Evolutionary conservation across 2,888 invertebrate species (phyloP).

Genomic region (Loripinus fragilis): DNA sequence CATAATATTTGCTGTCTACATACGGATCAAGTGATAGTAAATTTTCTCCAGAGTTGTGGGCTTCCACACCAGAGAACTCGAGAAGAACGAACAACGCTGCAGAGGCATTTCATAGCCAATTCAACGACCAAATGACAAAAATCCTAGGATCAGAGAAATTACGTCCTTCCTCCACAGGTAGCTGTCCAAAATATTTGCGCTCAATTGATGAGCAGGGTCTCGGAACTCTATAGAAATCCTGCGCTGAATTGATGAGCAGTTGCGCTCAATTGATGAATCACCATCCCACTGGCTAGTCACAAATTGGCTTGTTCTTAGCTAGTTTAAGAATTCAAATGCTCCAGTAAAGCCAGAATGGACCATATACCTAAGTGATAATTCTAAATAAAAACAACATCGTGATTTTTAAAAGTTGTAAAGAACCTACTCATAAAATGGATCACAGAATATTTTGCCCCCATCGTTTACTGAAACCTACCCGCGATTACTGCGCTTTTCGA

Average conservation of each 20-base stretch:
- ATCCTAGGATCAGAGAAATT: background rate
- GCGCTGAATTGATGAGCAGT: background rate
- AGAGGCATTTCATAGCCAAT: slow-evolving; percentile 7
- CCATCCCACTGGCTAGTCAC: too few relatives aligned
- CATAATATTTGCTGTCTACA: background rate
- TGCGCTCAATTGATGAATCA: background rate
- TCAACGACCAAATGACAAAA: background rate
- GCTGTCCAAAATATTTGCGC: background rate
- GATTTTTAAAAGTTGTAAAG: too few relatives aligned
- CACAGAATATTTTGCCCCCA: too few relatives aligned
- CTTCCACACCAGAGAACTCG: background rate
- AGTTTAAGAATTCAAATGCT: too few relatives aligned
- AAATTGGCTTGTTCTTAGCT: too few relatives aligned
- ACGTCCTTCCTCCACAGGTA: background rate
- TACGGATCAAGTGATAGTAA: background rate
- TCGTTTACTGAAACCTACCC: too few relatives aligned
- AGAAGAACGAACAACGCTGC: slow-evolving; percentile 7
- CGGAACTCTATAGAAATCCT: background rate
- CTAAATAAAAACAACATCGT: too few relatives aligned
- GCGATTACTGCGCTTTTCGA: too few relatives aligned
- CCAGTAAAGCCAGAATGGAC: too few relatives aligned
- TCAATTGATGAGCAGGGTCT: background rate
- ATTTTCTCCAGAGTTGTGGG: background rate
- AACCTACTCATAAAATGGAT: too few relatives aligned
- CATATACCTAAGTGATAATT: too few relatives aligned